Evolutionary conservation across 2,113 vertebrate genomes (phyloP), one percentile per base, ranked within the genome.

Genomic region (Melanerpes formicivorus): DNA sequence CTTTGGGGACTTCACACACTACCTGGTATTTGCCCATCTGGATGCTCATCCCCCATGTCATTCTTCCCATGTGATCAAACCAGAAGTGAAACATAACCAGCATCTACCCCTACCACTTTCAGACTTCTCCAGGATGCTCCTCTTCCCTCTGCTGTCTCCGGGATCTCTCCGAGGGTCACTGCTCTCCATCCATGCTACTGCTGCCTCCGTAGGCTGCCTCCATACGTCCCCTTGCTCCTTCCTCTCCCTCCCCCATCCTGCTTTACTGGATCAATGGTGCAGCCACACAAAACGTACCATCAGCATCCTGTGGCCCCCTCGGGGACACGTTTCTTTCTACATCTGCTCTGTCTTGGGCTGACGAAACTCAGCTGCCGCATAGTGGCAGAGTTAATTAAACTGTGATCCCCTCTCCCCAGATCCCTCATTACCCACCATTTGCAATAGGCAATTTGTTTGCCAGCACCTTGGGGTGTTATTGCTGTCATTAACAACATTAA

Each of bases 371-470:
- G 29, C 67, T 84, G 59, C 59, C 14, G 13, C 17, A 8, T 1
- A 54, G 63, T 34, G 76, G 21, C 18, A 91, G 69, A 87, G 19
- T 84, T 74, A 88, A 83, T 93, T 59, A 89, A 80, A 12, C 73
- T 87, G 32, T 56, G 66, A 74, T 74, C 29, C 37, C 27, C 64
- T 18, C 72, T 77, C 19, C 73, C 42, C 77, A 65, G 2, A 42
- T 77, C 72, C 44, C 58, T 91, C 62, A 84, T 83, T 90, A 82
- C 56, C 29, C 19, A 40, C 64, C 0, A 0, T 63, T 71, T 19
- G 59, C 80, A 90, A 82, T 23, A 70, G 2, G 10, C 60, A 30
- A 29, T 90, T 93, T 85, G 16, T 86, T 97, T 95, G 74, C 48
- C 72, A 64, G 80, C 83, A 92, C 44, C 58, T 85, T 60, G n/a